Evolutionary conservation across 2,797 vertebrate genomes (phyloP).

Genomic region (Onychomys leucogaster): DNA sequence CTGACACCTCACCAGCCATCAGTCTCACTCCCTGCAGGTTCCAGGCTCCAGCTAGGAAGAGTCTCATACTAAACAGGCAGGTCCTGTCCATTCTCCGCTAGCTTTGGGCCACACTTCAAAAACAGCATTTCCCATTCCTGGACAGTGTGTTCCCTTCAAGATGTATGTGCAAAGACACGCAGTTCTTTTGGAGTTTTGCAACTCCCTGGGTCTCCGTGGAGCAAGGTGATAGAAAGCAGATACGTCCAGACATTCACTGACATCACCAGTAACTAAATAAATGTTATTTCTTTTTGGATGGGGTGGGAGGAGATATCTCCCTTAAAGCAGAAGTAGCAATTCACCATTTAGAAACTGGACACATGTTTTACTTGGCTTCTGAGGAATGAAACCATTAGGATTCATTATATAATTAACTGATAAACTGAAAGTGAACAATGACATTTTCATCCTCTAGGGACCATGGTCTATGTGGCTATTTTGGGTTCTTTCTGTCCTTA

Average conservation of each 20-base stretch:
- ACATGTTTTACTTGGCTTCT: slow-evolving; percentile 3
- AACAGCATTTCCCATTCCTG: not conserved
- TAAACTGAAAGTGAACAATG: not conserved
- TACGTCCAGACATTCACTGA: not conserved
- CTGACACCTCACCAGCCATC: not conserved
- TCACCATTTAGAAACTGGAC: not conserved
- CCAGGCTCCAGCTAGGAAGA: not conserved
- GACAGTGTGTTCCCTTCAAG: slow-evolving; percentile 26
- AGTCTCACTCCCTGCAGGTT: not conserved
- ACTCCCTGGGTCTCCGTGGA: not conserved
- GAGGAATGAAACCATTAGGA: slow-evolving; percentile 3
- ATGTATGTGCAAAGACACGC: not conserved
- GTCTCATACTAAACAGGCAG: not conserved
- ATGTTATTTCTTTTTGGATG: slow-evolving; percentile 18
- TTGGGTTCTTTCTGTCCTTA: fast-evolving
- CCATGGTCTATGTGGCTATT: not conserved
- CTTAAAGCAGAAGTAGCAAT: slow-evolving; percentile 17
- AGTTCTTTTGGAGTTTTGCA: not conserved
- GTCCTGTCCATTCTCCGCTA: not conserved
- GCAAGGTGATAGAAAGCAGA: not conserved
- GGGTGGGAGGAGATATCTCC: not conserved
- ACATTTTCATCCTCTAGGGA: not conserved
- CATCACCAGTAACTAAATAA: not conserved
- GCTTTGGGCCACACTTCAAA: not conserved
- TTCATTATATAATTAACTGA: not conserved